A percentile compares a stretch with the other conserved stretches of the same genome.
These are phyloP conservation scores for Sylvicola cinctus DNA, from an alignment of 2,888 invertebrate species.

Conservation along the genomic window DNA sequence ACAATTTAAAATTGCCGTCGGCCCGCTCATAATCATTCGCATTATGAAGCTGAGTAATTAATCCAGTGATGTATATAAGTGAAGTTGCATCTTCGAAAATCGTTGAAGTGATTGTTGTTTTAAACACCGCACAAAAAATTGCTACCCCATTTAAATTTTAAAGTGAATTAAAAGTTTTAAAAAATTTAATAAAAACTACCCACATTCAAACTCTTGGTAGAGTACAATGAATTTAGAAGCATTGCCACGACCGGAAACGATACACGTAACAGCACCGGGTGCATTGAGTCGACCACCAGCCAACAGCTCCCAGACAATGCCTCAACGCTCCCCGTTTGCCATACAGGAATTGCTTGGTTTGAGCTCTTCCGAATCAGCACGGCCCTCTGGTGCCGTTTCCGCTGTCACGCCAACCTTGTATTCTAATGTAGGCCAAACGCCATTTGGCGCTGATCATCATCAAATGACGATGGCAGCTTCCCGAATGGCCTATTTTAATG, in stretches of 20 bases:
- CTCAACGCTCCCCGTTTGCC: constrained; percentile 25
- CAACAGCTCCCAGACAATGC: constrained; percentile 14
- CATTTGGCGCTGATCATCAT: constrained; percentile 15
- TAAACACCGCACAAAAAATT: no score
- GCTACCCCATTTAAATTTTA: no score
- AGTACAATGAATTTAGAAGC: constrained; percentile 10
- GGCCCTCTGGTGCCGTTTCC: constrained; percentile 7
- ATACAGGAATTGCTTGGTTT: constrained; percentile 25
- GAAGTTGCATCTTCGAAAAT: no score
- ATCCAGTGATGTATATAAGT: no score
- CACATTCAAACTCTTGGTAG: not conserved
- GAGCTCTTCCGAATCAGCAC: constrained; percentile 12
- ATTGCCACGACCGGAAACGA: constrained; percentile 8
- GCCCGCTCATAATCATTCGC: no score
- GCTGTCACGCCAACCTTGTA: constrained; percentile 12
- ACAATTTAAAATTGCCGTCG: no score
- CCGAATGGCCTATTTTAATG: constrained; percentile 77
- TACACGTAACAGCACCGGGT: constrained; percentile 7
- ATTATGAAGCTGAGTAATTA: no score
- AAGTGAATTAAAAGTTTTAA: no score
- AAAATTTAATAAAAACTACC: not conserved
- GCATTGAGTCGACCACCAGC: constrained; percentile 5
- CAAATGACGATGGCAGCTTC: constrained; percentile 34
- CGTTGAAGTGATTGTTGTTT: no score
- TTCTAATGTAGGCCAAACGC: constrained; percentile 12